A percentile compares a stretch with the other conserved stretches of the same genome.
These are phyloP conservation scores for Operophtera brumata DNA, from an alignment of 2,888 invertebrate species.

Conservation along the genomic window DNA sequence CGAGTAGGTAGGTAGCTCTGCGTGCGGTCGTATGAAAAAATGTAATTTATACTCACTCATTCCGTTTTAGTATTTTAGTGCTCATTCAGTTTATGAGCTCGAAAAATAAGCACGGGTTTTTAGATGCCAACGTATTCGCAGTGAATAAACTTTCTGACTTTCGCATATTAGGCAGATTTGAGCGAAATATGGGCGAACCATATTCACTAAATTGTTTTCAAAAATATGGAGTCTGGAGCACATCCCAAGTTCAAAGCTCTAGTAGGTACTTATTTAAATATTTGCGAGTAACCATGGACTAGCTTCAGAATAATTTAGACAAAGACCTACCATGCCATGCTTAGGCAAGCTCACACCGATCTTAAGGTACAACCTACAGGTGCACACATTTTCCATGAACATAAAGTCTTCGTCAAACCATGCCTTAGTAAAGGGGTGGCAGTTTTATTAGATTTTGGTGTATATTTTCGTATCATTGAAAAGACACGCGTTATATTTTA, in stretches of 20 bases:
- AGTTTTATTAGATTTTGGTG: too few species aligned
- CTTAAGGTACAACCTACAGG: too few species aligned
- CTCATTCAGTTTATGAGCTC: conserved; percentile 16
- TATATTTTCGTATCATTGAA: too few species aligned
- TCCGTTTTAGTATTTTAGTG: conserved; percentile 10
- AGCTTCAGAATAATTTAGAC: neutral
- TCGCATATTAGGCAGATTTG: conserved; percentile 21
- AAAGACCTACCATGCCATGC: too few species aligned
- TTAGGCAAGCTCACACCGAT: too few species aligned
- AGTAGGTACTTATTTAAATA: neutral
- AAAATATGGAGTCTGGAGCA: conserved; percentile 13
- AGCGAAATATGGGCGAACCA: conserved; percentile 19
- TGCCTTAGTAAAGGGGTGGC: too few species aligned
- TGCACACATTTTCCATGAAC: too few species aligned
- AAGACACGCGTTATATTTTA: too few species aligned
- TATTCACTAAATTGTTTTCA: conserved; percentile 14
- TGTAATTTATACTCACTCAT: conserved; percentile 6
- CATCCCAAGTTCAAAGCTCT: conserved; percentile 10
- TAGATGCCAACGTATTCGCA: conserved; percentile 6
- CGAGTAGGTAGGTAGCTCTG: neutral
- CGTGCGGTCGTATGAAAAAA: neutral
- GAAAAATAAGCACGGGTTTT: conserved; percentile 8
- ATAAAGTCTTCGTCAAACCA: too few species aligned
- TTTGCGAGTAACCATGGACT: neutral
- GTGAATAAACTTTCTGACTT: conserved; percentile 13